These are phyloP conservation scores for Digitonthophagus gazella DNA, from an alignment of 2,888 invertebrate genomes.

Conservation along the genomic window DNA sequence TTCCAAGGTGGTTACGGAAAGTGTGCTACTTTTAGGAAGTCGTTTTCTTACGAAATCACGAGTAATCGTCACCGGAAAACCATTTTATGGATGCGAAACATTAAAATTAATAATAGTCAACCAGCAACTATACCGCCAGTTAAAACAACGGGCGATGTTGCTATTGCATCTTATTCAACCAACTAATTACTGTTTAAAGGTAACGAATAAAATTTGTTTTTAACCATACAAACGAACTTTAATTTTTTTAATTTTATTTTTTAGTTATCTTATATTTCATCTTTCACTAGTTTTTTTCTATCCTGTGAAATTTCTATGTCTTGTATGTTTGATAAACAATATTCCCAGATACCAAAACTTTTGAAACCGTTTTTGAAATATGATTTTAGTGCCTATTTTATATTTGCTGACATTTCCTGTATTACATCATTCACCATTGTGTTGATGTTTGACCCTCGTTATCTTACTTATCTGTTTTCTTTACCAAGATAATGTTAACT, in stretches of 20 bases:
- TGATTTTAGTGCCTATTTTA: too few species aligned
- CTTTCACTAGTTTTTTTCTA: too few species aligned
- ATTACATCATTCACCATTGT: too few species aligned
- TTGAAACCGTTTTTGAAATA: too few species aligned
- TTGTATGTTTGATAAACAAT: too few species aligned
- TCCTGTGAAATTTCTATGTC: too few species aligned
- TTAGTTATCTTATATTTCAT: too few species aligned
- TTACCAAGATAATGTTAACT: slow-evolving; percentile 3
- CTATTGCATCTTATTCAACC: slow-evolving; percentile 76
- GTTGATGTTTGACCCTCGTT: too few species aligned
- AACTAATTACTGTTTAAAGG: slow-evolving; percentile 54
- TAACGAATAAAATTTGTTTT: slow-evolving; percentile 2
- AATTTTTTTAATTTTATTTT: too few species aligned
- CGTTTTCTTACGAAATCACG: slow-evolving; percentile 58
- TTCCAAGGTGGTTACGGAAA: slow-evolving; percentile 80
- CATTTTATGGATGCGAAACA: slow-evolving; percentile 78
- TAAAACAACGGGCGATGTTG: slow-evolving; percentile 70
- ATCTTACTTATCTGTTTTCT: not conserved
- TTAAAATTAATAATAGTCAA: slow-evolving; percentile 63
- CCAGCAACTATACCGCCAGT: slow-evolving; percentile 54
- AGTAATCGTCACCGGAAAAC: slow-evolving; percentile 68
- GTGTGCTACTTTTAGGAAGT: slow-evolving; percentile 89
- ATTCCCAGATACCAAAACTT: too few species aligned
- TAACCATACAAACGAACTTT: not conserved
- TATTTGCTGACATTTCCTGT: too few species aligned